A percentile compares a stretch with the other conserved stretches of the same genome.
Evolutionary conservation across 1,140 invertebrate genomes (phyloP).

Genomic region (Monomorium pharaonis): DNA sequence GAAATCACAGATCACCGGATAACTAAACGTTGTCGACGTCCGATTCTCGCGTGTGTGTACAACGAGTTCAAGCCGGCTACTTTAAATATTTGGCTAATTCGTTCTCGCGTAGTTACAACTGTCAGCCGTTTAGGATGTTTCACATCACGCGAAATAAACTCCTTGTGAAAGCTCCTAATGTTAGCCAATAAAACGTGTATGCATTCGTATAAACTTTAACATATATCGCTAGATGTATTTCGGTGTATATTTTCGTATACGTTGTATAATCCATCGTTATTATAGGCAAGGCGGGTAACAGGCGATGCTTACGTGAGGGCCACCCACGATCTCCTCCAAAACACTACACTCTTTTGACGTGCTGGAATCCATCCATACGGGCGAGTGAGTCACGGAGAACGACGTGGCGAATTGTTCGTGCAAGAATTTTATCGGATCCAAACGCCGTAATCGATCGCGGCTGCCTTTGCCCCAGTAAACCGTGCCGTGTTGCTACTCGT

Average conservation of each 20-base stretch:
- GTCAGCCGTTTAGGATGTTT: not conserved
- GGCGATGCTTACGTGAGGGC: slow-evolving; percentile 87
- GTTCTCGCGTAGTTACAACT: not conserved
- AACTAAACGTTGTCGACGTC: not conserved
- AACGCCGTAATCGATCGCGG: slow-evolving; percentile 86
- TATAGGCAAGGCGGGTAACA: not conserved
- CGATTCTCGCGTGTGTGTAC: not conserved
- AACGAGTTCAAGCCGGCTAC: not conserved
- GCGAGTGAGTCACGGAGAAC: slow-evolving; percentile 93
- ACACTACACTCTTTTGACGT: slow-evolving; percentile 92
- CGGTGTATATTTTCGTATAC: not conserved
- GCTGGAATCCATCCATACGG: slow-evolving; percentile 98
- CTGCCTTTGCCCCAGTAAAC: slow-evolving; percentile 96
- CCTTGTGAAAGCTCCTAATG: not conserved
- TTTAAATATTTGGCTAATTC: slow-evolving; percentile 33
- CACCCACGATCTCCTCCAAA: slow-evolving; percentile 93
- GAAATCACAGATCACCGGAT: slow-evolving; percentile 67
- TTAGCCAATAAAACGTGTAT: not conserved
- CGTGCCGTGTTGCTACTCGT: slow-evolving; percentile 96
- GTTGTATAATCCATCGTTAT: not conserved
- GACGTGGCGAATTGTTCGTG: slow-evolving; percentile 92
- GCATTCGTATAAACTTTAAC: slow-evolving; percentile 1
- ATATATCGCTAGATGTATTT: not conserved
- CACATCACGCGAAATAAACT: not conserved
- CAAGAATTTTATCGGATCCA: slow-evolving; percentile 92